Conservation (phyloP, 2,113 vertebrate species). For the Pteronura brasiliensis region DNA sequence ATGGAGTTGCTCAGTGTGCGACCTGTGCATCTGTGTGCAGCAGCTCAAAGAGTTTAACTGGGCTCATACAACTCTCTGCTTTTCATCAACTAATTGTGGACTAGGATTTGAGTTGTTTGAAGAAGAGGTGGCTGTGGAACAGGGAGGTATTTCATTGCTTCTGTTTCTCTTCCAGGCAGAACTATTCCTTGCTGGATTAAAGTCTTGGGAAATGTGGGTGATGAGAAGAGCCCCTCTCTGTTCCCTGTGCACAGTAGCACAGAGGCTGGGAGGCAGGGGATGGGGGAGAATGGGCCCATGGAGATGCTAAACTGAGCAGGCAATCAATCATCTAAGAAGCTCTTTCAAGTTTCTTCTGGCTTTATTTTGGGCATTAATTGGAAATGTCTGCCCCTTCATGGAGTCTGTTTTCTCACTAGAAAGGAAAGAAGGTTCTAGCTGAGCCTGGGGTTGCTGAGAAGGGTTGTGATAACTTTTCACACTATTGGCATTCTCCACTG, state of each 20-base stretch:
- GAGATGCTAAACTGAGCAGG: background rate
- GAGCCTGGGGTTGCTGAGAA: background rate
- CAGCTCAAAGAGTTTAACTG: background rate
- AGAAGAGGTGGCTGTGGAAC: background rate
- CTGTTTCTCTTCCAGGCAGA: background rate
- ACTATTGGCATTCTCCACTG: background rate
- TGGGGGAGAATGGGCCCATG: background rate
- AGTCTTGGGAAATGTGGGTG: background rate
- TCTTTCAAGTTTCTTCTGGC: background rate
- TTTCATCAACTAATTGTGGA: background rate
- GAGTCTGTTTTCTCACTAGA: background rate
- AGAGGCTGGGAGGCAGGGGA: background rate
- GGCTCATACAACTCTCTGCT: background rate
- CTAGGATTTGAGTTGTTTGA: background rate
- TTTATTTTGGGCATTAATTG: conserved; percentile 30
- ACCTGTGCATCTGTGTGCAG: background rate
- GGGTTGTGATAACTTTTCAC: background rate
- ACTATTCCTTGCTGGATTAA: background rate
- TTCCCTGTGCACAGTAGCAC: background rate
- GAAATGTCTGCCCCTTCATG: background rate
- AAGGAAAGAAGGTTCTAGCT: background rate
- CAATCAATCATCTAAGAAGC: background rate
- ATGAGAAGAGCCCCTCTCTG: background rate
- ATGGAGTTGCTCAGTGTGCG: background rate
- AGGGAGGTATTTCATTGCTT: background rate